A percentile compares a stretch with the other conserved stretches of the same genome.
phyloP scores from a whole-genome alignment of 1,140 invertebrate genomes.

The Yoshiicerus persimilis region DNA sequence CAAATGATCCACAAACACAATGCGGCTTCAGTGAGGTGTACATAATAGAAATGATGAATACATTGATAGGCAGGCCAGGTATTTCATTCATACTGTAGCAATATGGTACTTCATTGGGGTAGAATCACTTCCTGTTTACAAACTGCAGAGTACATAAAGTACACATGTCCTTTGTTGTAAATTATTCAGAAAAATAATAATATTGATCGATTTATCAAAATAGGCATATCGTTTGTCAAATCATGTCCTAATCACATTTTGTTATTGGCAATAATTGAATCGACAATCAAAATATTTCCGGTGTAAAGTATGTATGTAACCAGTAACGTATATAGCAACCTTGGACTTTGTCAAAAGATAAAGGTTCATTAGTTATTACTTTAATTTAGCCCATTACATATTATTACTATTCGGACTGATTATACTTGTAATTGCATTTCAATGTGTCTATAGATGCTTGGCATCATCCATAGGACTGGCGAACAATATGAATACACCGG shows the following conservation, averaged over 20 bases:
- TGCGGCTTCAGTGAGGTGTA: too few species aligned
- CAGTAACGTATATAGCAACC: too few species aligned
- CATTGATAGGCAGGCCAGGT: not conserved
- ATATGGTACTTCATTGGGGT: not conserved
- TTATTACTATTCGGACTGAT: too few species aligned
- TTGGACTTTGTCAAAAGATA: too few species aligned
- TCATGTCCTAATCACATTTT: not conserved
- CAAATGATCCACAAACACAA: not conserved
- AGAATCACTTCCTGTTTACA: not conserved
- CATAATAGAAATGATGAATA: too few species aligned
- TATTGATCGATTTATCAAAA: not conserved
- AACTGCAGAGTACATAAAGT: not conserved
- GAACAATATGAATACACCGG: not conserved
- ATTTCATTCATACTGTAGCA: not conserved
- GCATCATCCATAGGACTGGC: constrained; percentile 24
- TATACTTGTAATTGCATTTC: too few species aligned
- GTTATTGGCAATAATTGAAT: not conserved
- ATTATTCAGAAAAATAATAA: not conserved
- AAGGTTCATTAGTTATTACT: not conserved
- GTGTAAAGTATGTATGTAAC: too few species aligned
- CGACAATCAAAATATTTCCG: too few species aligned
- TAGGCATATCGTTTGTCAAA: constrained; percentile 1
- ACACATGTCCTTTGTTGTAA: not conserved
- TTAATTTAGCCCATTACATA: too few species aligned
- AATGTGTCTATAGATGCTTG: constrained; percentile 12